Percentiles rank a stretch among this genome's conserved stretches.
phyloP scores from a whole-genome alignment of 1,140 invertebrate species.

The Mizuhopecten yessoensis region DNA sequence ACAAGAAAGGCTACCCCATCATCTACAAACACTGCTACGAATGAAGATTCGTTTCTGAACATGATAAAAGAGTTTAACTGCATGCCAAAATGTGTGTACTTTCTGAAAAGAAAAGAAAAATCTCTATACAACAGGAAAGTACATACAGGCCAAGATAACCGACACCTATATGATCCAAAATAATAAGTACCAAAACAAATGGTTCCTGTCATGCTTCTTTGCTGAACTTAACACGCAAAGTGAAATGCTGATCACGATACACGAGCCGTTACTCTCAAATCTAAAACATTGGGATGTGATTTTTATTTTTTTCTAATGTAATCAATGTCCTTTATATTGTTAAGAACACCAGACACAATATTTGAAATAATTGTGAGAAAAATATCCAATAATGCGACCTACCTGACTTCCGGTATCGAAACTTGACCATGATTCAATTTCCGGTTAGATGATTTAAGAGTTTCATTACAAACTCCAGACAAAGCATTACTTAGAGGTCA shows the following conservation, averaged over 20 bases:
- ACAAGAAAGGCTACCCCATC: too few species aligned
- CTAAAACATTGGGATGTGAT: background rate
- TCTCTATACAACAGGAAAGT: too few species aligned
- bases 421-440: background rate
- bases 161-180: too few species aligned
- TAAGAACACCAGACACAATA: background rate
- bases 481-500: background rate
- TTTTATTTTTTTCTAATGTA: background rate
- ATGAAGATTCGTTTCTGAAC: too few species aligned
- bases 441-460: background rate
- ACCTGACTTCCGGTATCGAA: background rate
- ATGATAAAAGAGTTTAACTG: too few species aligned
- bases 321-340: background rate
- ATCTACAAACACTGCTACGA: too few species aligned
- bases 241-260: background rate
- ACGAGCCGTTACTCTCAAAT: background rate
- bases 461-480: background rate
- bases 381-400: background rate
- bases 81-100: too few species aligned
- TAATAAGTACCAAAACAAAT: too few species aligned
- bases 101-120: too few species aligned
- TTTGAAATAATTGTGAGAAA: slow-evolving; percentile 10
- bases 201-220: too few species aligned
- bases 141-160: too few species aligned
- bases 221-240: background rate